phyloP scores from a whole-genome alignment of 2,888 invertebrate species.

The Tetranychus truncatus region DNA sequence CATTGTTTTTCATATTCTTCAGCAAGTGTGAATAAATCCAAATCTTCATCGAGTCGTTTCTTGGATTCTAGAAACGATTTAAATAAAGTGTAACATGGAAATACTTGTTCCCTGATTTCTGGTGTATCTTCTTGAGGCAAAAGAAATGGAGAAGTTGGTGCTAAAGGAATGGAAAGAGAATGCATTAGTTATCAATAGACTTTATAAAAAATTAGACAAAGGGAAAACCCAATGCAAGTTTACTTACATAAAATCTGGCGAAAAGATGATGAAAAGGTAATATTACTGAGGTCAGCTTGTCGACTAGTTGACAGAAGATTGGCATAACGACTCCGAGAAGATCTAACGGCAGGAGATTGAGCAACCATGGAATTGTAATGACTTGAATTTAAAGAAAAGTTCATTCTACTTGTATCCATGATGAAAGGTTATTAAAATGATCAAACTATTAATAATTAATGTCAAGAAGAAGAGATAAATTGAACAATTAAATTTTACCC shows the following conservation, averaged over 20 bases:
- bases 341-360: conserved; percentile 2
- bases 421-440: neutral
- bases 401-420: neutral
- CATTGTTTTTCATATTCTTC: conserved; percentile 46
- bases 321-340: conserved; percentile 5
- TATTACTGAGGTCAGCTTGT: neutral
- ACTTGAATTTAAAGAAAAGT: neutral
- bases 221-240: neutral
- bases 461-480: neutral
- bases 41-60: neutral
- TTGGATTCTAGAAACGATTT: conserved; percentile 6
- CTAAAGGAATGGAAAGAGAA: neutral
- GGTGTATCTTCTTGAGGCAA: neutral
- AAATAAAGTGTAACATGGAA: conserved; percentile 1
- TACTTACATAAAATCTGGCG: neutral
- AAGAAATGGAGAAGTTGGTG: neutral
- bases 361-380: neutral
- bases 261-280: neutral
- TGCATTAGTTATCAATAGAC: neutral
- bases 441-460: neutral
- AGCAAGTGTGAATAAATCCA: conserved; percentile 40
- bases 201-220: neutral
- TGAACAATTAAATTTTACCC: neutral
- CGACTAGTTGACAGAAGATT: neutral
- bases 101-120: neutral